Base-by-base conservation (phyloP, 2,113 vertebrate species). In the Podarcis muralis region DNA sequence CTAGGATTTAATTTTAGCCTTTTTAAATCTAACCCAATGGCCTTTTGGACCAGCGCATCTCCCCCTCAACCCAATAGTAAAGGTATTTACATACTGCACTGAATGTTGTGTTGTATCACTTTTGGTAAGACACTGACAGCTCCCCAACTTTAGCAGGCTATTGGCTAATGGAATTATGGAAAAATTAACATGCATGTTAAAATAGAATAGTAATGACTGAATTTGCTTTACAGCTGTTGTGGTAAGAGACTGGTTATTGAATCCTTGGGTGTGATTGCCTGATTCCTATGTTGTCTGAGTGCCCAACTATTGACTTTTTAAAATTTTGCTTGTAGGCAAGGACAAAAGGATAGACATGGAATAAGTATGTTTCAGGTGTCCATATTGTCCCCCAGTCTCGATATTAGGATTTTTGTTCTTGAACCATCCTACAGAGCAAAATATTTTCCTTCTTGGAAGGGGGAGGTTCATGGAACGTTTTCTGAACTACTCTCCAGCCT, bases 21-120 rank as follows among this genome's bases (percentile, higher is more conserved):
- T 98, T 99, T 99, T 98, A 99, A 99, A 98, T 98, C 98, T 99
- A 99, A 99, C 96, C 98, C 98, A 96, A 98, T 98, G 98, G 98
- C 98, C 93, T 99, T 99, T 99, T 99, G 99, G 99, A 99, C 98
- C 97, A 98, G 97, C 96, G 95, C 97, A 93, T 95, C 98, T 95
- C 95, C 97, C 96, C 97, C 97, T 96, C 97, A 98, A 95, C 98
- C 97, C 97, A 97, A 97, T 95, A 96, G 97, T 95, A 93, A 97
- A 99, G 99, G 98, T 99, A 99, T 97, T 98, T 97, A 96, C 94
- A 88, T 95, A 95, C 94, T 95, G 95, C 96, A 96, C 95, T 97
- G 97, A 95, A 94, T 97, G 94, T 96, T 27, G 95, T 95, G 94
- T 94, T 96, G 91, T 92, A 95, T 95, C 91, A 95, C 90, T 94